These are phyloP conservation scores for Phrynocephalus vlangalii DNA, from an alignment of 2,797 vertebrate genomes.

Conservation along the genomic window DNA sequence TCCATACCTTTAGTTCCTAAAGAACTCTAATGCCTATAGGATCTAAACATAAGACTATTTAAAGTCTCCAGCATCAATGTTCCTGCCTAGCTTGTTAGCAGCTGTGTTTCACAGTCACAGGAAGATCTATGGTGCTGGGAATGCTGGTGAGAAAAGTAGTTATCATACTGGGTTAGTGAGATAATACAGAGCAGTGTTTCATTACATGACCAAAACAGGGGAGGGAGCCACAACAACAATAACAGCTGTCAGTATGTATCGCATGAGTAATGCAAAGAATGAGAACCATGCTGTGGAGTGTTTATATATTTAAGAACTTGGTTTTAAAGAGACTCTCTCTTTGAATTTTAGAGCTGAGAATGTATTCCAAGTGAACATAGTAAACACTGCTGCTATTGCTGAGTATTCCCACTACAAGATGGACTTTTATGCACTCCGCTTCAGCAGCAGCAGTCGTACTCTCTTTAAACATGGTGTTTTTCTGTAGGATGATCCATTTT, in stretches of 20 bases:
- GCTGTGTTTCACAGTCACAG: slow-evolving; percentile 69
- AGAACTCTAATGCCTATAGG: not conserved
- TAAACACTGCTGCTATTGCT: not conserved
- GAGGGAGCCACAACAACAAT: slow-evolving; percentile 54
- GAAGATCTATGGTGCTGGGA: slow-evolving; percentile 53
- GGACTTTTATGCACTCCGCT: not conserved
- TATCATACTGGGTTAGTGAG: slow-evolving; percentile 71
- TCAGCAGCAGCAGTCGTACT: not conserved
- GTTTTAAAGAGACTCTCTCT: slow-evolving; percentile 34
- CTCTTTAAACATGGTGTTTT: not conserved
- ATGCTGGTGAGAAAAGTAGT: slow-evolving; percentile 65
- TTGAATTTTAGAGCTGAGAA: slow-evolving; percentile 31
- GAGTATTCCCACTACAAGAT: not conserved
- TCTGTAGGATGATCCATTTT: not conserved
- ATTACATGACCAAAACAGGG: slow-evolving; percentile 55
- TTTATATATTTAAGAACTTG: slow-evolving; percentile 44
- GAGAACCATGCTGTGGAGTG: slow-evolving; percentile 43
- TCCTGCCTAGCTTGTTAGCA: slow-evolving; percentile 50
- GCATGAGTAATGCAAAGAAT: slow-evolving; percentile 67
- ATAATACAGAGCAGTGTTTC: slow-evolving; percentile 65
- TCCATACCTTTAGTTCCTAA: not conserved
- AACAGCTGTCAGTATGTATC: slow-evolving; percentile 65
- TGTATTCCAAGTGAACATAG: slow-evolving; percentile 35
- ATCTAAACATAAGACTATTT: slow-evolving; percentile 49
- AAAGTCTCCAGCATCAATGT: slow-evolving; percentile 42